These are phyloP conservation scores for Drosophila falleni DNA, from an alignment of 2,888 invertebrate genomes.

Conservation along the genomic window DNA sequence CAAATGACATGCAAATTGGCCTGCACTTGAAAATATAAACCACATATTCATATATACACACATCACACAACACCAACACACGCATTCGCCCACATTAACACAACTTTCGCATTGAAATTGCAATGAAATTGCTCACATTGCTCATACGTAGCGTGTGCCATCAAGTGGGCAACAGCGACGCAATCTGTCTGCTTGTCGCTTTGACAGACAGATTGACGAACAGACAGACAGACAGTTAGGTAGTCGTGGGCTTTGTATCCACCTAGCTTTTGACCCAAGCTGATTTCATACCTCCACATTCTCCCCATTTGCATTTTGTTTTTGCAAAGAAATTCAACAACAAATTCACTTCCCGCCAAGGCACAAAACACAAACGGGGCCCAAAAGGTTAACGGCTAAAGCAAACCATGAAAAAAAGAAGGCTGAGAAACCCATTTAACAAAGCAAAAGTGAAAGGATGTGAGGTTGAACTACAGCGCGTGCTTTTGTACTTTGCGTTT, in stretches of 20 bases:
- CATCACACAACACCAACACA: slow-evolving; percentile 12
- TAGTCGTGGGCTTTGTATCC: slow-evolving; percentile 37
- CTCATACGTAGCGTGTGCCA: slow-evolving; percentile 76
- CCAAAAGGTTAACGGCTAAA: slow-evolving; percentile 69
- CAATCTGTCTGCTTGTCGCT: slow-evolving; percentile 43
- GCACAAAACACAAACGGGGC: slow-evolving; percentile 33
- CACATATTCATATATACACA: slow-evolving; percentile 24
- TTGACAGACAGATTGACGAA: slow-evolving; percentile 33
- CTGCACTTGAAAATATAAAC: slow-evolving; percentile 73
- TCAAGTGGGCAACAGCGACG: slow-evolving; percentile 64
- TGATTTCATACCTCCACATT: slow-evolving; percentile 28
- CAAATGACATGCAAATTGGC: slow-evolving; percentile 58
- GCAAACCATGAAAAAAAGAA: slow-evolving; percentile 40
- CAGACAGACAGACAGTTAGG: slow-evolving; percentile 29
- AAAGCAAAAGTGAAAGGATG: slow-evolving; percentile 52
- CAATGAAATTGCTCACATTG: slow-evolving; percentile 60
- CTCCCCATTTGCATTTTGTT: slow-evolving; percentile 30
- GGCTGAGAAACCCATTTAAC: slow-evolving; percentile 23
- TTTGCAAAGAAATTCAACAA: slow-evolving; percentile 60
- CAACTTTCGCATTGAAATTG: slow-evolving; percentile 38
- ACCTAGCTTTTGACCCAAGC: slow-evolving; percentile 48
- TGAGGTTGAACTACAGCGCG: slow-evolving; percentile 10
- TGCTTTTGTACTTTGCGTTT: slow-evolving; percentile 35
- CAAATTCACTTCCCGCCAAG: slow-evolving; percentile 75
- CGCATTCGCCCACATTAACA: slow-evolving; percentile 17